Base-by-base conservation (phyloP, 1,140 invertebrate genomes). In the Acyrthosiphon pisum region DNA sequence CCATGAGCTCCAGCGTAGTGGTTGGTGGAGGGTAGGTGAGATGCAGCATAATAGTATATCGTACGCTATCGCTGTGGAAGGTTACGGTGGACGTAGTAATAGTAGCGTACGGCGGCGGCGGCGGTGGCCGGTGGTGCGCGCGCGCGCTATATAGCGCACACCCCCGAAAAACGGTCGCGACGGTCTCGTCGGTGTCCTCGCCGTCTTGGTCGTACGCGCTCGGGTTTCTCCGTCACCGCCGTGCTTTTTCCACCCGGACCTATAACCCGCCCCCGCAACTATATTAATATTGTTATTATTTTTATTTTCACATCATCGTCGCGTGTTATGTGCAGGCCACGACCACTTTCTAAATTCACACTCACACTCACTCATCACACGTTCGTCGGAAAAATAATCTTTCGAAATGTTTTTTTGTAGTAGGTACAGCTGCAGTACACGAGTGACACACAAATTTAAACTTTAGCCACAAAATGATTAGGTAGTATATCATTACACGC, bases 31-130 rank as follows among this genome's bases (percentile, higher is more conserved):
- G 11, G 84, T 9, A 0, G 87, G 50, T 35, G 23, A 50, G 48
- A 35, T 18, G 35, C 88, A 41, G 14, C 30, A 76, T 76, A 76
- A 76, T 76, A 76, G 30, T 26, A 50, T 53, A 53, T 53, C 48
- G 87, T 22, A 37, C 35, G 88, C 30, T n/a, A n/a, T 76, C 30
- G 60, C 60, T n/a, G 88, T 6, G 88, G n/a, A 56, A 53, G 88
- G 88, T 89, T 56, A 53, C 23, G 88, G 83, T 84, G 83, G 83
- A 26, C 83, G 83, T 84, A 84, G 83, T 84, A 84, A 84, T 76
- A 84, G 41, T 41, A 84, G 23, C 83, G 83, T 22, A 2, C 83
- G 83, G 41, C 41, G 37, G 84, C 41, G 84, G 26, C 4, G 26
- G 8, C 30, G 14, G 76, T 35, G 20, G 35, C 7, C 76, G 76